Evolutionary conservation across 2,888 invertebrate genomes (phyloP).

Genomic region (Acronicta leporina): DNA sequence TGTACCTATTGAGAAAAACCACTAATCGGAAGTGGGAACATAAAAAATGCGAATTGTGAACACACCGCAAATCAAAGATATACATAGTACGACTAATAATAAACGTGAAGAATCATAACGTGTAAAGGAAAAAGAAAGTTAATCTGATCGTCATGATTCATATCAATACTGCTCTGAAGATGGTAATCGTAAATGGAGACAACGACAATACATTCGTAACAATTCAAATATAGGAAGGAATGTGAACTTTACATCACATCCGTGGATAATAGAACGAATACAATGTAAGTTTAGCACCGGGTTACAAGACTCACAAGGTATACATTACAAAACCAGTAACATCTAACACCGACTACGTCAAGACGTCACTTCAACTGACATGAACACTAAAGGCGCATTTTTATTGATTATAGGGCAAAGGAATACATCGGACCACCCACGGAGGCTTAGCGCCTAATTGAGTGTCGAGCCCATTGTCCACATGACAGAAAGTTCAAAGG

Average conservation of each 20-base stretch:
- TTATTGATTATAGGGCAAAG: conserved; percentile 76
- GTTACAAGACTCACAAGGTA: conserved; percentile 29
- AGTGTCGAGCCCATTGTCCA: conserved; percentile 73
- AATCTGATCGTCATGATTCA: neutral
- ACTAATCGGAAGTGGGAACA: neutral
- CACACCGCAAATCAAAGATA: neutral
- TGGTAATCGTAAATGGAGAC: conserved; percentile 16
- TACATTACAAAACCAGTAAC: conserved; percentile 52
- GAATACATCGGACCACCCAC: conserved; percentile 76
- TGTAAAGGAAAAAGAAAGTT: too few species aligned
- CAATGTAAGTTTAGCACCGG: conserved; percentile 43
- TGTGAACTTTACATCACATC: conserved; percentile 28
- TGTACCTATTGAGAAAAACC: neutral
- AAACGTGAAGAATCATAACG: too few species aligned
- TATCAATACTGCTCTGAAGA: neutral
- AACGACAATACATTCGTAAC: conserved; percentile 33
- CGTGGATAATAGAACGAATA: conserved; percentile 24
- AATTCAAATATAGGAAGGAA: conserved; percentile 23
- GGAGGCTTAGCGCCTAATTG: conserved; percentile 71
- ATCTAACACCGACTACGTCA: conserved; percentile 61
- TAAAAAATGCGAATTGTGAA: neutral
- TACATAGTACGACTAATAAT: neutral
- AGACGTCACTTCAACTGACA: conserved; percentile 68
- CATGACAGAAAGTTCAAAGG: conserved; percentile 75
- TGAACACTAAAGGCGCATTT: conserved; percentile 65